Conservation (phyloP, 1,140 invertebrate genomes). For the Delia radicum region DNA sequence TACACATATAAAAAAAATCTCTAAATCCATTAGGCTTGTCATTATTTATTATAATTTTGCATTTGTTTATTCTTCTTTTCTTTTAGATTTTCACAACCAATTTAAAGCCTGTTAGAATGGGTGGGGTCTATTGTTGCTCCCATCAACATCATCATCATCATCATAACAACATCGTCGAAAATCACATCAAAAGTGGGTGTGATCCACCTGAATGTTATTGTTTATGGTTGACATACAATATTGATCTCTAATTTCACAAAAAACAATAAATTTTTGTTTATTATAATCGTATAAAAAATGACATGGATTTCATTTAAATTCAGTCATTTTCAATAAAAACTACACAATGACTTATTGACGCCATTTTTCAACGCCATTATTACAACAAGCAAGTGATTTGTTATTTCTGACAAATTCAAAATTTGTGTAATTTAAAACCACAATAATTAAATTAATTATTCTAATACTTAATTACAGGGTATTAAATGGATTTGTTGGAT, state of each 20-base stretch:
- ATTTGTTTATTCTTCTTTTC: no score
- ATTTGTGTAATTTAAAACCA: constrained; percentile 6
- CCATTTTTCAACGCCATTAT: constrained; percentile 18
- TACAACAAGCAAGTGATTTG: neutral
- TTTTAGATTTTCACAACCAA: neutral
- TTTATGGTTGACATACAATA: neutral
- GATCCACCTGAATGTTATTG: constrained; percentile 11
- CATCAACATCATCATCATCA: neutral
- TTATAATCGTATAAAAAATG: neutral
- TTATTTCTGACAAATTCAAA: constrained; percentile 13
- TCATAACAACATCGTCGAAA: neutral
- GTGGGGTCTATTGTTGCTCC: neutral
- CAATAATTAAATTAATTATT: constrained; percentile 20
- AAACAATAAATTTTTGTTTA: neutral
- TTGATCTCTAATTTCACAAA: neutral
- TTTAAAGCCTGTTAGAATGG: neutral
- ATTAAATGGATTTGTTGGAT: neutral
- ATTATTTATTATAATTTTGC: neutral
- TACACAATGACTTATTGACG: constrained; percentile 15
- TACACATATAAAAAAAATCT: neutral
- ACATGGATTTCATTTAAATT: neutral
- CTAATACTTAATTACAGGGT: constrained; percentile 1
- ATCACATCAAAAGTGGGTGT: neutral
- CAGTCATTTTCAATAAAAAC: neutral
- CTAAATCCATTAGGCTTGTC: constrained; percentile 1